Percentiles rank a stretch among this genome's conserved stretches.
phyloP scores from a whole-genome alignment of 1,140 invertebrate genomes.

The Teleopsis dalmanni region DNA sequence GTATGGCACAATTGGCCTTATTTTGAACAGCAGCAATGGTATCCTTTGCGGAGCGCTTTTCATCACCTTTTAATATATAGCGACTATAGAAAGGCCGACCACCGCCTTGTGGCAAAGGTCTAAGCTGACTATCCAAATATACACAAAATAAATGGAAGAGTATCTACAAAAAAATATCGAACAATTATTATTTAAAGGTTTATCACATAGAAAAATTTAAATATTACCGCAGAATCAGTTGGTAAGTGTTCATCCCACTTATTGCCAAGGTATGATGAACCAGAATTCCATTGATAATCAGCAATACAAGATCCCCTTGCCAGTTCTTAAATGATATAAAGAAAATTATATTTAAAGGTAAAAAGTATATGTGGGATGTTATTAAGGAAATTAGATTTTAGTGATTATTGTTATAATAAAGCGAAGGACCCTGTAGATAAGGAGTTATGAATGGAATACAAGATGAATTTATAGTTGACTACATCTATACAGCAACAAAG shows the following conservation, averaged over 20 bases:
- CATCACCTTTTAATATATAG: slow-evolving; percentile 35
- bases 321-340: too few species aligned
- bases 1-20: slow-evolving; percentile 39
- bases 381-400: neutral
- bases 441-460: too few species aligned
- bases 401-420: too few species aligned
- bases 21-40: slow-evolving; percentile 34
- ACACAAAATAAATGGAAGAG: slow-evolving; percentile 75
- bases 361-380: too few species aligned
- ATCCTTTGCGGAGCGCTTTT: slow-evolving; percentile 45
- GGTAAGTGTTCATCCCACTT: slow-evolving; percentile 72
- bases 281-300: slow-evolving; percentile 73
- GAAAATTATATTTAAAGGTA: too few species aligned
- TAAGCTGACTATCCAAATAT: slow-evolving; percentile 72
- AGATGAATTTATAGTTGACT: too few species aligned
- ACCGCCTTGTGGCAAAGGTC: slow-evolving; percentile 68
- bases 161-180: slow-evolving; percentile 49
- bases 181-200: neutral
- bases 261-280: slow-evolving; percentile 62
- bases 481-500: too few species aligned
- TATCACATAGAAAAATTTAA: neutral
- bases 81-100: slow-evolving; percentile 65
- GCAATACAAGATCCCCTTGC: slow-evolving; percentile 72
- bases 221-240: slow-evolving; percentile 65
- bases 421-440: too few species aligned